Base-by-base conservation (phyloP, 2,113 vertebrate species). In the Nothocercus nigrocapillus region DNA sequence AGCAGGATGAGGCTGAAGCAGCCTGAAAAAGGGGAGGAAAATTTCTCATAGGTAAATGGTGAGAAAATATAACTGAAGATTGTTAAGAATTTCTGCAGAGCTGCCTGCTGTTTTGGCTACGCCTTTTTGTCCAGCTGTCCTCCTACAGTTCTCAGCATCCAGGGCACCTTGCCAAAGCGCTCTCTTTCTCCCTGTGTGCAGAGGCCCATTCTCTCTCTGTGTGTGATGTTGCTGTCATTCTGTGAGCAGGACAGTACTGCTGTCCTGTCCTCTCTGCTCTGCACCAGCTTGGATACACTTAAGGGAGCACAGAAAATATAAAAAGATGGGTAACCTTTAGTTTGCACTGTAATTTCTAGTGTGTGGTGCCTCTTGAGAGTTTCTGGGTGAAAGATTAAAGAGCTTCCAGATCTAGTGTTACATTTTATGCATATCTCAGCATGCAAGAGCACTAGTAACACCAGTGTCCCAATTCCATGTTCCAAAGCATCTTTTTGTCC, bases 371-470 rank as follows among this genome's bases (percentile, higher is more conserved):
- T 82, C 34, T 79, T 32, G 34, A 75, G 28, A 25, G 58, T 15
- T 85, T 81, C 64, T 56, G 42, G 49, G 77, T 28, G 72, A 44
- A 22, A 36, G 19, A 44, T 79, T n/a, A 40, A 89, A 73, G 9
- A 59, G 5, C 12, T 74, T 15, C 32, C 36, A 75, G 22, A 75
- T 22, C 9, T 11, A 42, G 54, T 6, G 28, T 59, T 82, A 54
- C 0, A 0, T 45, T 80, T 49, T 0, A 0, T 45, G 70, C 28
- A 59, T 74, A 56, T 77, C 49, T 86, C 75, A 56, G 14, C 19
- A 21, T 22, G 9, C 27, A 38, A 18, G 4, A 75, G 13, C 18
- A 2, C 19, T 67, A 28, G 49, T 17, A 74, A 64, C 22, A 72
- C 19, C 18, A 62, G 13, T 30, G 3, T 77, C 77, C 12, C 0